Base-by-base conservation (phyloP, 2,888 invertebrate genomes). In the Ophioninae sp. region DNA sequence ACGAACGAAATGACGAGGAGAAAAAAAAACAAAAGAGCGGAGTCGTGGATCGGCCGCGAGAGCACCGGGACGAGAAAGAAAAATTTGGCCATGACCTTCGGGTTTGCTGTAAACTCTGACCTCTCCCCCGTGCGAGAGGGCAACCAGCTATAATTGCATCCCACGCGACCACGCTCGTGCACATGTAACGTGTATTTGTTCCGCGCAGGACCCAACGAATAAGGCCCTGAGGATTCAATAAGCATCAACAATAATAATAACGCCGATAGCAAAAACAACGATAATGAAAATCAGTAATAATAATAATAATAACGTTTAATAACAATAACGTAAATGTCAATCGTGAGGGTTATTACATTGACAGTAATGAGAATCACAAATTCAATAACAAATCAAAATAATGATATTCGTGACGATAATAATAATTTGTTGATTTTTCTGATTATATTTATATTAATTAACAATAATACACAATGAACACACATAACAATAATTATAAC, bases 21-120 rank as follows among this genome's bases (percentile, higher is more conserved):
- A 59, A 67, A 79, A 71, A 41, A 17, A 74, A 67, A 51, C 5
- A 44, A 74, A 74, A 64, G 20, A 64, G 74, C 56, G 10, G 58
- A 67, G 67, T 65, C 67, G 72, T 71, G 22, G 80, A 78, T 81
- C 72, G 79, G 79, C 67, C 75, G 63, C 71, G 67, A 85, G 78
- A 85, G 65, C 51, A 17, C 51, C 51, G 51, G 51, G 51, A 80
- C 69, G 74, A 84, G 81, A 81, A 84, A 80, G 79, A 82, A 83
- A 83, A 83, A 83, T 85, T 86, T 78, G 86, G 83, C 85, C 85
- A 75, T 86, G 85, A 86, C 83, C 85, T 80, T 79, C 71, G 85
- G 56, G 79, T 63, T 77, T 80, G 79, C 83, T 82, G 83, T 78
- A 83, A 86, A 84, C 86, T 81, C 76, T 82, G 83, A 86, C 82